These are phyloP conservation scores for Hylia prasina DNA, from an alignment of 2,113 vertebrate species.

Conservation along the genomic window DNA sequence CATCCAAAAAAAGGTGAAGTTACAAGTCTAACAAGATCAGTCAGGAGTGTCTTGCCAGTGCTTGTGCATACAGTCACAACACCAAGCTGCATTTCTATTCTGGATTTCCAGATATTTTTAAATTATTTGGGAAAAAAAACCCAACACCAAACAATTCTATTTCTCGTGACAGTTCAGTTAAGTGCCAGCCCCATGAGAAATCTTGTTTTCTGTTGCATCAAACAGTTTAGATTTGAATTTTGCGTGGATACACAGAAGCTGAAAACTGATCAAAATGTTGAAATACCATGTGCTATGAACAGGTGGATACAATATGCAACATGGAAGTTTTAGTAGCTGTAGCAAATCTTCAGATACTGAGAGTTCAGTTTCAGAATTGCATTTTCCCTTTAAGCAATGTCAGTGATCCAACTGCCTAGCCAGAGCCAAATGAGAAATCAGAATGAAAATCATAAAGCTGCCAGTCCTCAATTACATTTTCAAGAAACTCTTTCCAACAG, in stretches of 20 bases:
- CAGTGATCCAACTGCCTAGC: neutral
- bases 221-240: neutral
- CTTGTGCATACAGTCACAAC: rapidly evolving
- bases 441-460: constrained; percentile 13
- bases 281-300: neutral
- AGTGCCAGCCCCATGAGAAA: neutral
- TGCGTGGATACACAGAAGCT: neutral
- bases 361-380: neutral
- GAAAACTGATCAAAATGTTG: neutral
- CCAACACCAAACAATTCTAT: neutral
- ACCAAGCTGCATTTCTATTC: neutral
- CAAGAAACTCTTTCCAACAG: neutral
- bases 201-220: neutral
- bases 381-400: neutral
- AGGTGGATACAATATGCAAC: neutral
- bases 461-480: neutral
- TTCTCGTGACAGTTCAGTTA: neutral
- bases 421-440: constrained; percentile 21
- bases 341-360: neutral
- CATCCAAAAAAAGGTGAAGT: neutral
- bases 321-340: neutral
- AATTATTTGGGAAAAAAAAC: rapidly evolving
- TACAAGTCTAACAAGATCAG: neutral
- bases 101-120: neutral
- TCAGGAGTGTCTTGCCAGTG: neutral